Base-by-base conservation (phyloP, 2,888 invertebrate genomes). In the Hololepta plana region DNA sequence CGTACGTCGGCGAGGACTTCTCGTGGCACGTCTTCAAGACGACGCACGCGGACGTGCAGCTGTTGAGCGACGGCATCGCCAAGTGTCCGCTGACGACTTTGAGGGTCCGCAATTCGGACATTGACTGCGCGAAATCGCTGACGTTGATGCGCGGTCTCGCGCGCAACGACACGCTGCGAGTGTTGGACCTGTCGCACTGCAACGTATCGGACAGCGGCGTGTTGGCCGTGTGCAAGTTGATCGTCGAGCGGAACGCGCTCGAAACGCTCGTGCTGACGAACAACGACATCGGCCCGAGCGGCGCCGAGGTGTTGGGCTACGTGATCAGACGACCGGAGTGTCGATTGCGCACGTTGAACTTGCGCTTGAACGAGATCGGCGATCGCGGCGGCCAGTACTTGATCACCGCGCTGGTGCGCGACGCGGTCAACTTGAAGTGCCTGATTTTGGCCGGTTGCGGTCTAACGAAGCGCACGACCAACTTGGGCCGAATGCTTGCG, bases 171-270 rank as follows among this genome's bases (percentile, higher is more conserved):
- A 31, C 27, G 20, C 33, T 53, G 10, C 32, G 32, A 26, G 35
- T 35, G 12, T 27, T 53, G 12, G 51, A 52, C 32, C 45, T 53
- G 33, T 50, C 50, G 2, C 49, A 51, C 36, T 53, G 53, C 30
- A 41, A 43, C 33, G 43, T 53, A 24, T 36, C 38, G 1, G 42
- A 52, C 30, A 30, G 37, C 9, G 52, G 51, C 8, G 39, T 42
- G 4, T 31, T 41, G 12, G 46, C 45, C 13, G 28, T 52, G 6
- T 39, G 43, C 16, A 46, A 44, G 36, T 43, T 49, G 32, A 26
- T 42, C 4, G 20, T 38, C 12, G 36, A 44, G 21, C 35, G 38
- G 31, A 33, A 34, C 12, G 32, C 38, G 9, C 32, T 51, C 8
- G 33, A 38, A 26, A 35, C 39, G 26, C 26, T 50, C 13, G 37